Base-by-base conservation (phyloP, 1,140 invertebrate genomes). In the Bombus terrestris region DNA sequence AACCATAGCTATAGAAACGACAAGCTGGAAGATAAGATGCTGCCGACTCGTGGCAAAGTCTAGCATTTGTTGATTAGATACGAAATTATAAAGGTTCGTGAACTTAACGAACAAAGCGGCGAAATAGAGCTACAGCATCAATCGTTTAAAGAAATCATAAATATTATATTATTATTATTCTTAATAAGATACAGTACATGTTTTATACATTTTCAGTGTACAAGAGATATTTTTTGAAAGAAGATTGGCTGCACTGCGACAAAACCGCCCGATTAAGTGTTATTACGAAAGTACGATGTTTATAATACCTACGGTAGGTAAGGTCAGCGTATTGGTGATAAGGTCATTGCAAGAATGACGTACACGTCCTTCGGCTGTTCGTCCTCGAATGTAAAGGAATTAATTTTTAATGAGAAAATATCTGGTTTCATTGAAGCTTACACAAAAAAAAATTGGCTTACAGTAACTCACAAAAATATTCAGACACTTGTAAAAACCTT, bases 11-110 rank as follows among this genome's bases (percentile, higher is more conserved):
- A 81, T 68, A 68, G 71, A 81, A 39, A 47, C 59, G 41, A n/a
- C 59, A 41, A 41, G 39, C 28, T 18, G 15, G 15, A 74, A 57
- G 84, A 85, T 85, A 85, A 81, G 32, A 35, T 32, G 43, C 22
- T 9, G 57, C 41, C 71, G 71, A 68, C 35, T 81, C 53, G 62
- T 85, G 28, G 79, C 84, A 81, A 81, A 81, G 78, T 81, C 84
- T 85, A 64, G 12, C 22, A 37, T 75, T 68, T 43, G 25, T 57
- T 43, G 84, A 85, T 85, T 85, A 85, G 84, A 85, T 85, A 85
- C 32, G 35, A 68, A 81, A 69, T 85, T 81, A 81, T 71, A 75
- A 81, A 73, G 66, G 53, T 81, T 62, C 68, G 41, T 81, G 80
- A 81, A 68, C 47, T 81, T 57, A n/a, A 81, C 39, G 79, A 75